Evolutionary conservation across 1,140 invertebrate species (phyloP), one percentile per base, ranked within the genome.

Genomic region (Mesaphorura yosii): DNA sequence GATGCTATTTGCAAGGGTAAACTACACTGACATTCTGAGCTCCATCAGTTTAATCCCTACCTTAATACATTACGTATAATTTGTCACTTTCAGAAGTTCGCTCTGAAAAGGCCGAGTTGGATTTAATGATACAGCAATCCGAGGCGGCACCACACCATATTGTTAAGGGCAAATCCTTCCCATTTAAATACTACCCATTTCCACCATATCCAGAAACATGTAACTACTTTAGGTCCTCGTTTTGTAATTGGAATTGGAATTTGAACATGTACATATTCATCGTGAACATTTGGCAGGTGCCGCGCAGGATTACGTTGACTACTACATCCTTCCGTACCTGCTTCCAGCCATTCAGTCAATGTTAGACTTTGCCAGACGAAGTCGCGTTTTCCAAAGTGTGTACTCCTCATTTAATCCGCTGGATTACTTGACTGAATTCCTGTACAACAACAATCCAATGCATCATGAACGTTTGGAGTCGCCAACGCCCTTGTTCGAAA

Each of bases 361-460:
- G 3, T 10, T 60, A 1, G 22, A 46, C 6, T 57, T 45, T 29
- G 51, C 44, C 15, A 17, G 37, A 37, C n/a, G 27, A 12, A 60
- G 48, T 19, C 29, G 54, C 15, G 48, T 57, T 28, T 54, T 60
- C 20, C 51, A 51, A 20, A 47, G 54, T 50, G 34, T 37, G 2
- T 48, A 31, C n/a, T 38, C 38, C 34, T 44, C 51, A 26, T 60
- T 57, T 31, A 54, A 57, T 25, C 22, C 54, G 3, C 12, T 60
- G 19, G 58, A 60, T 23, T 60, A 51, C 48, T 26, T 60, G 20
- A 44, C 51, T 3, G 54, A 60, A 19, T 53, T 54, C n/a, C 4
- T 60, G 1, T 57, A 57, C 29, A 57, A 57, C 23, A 51, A 57
- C 19, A 60, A 60, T 38, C 58, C 58, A 3, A 15, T 31, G 4